A percentile compares a stretch with the other conserved stretches of the same genome.
Conservation (phyloP, 2,797 vertebrate genomes). For the Rhabdophis nuchalis region DNA sequence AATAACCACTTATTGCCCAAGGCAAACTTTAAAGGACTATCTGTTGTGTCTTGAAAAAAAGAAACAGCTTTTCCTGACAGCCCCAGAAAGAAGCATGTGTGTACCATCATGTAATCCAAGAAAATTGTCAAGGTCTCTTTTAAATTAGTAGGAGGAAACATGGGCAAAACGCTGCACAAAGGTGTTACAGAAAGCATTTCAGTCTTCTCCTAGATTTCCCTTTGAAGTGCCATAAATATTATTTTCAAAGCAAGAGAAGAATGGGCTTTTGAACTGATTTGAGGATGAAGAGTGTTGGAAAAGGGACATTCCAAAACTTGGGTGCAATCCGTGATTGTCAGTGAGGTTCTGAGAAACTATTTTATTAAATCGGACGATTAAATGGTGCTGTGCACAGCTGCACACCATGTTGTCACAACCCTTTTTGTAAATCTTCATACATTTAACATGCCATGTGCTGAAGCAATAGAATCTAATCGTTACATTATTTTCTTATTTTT, state of each 20-base stretch:
- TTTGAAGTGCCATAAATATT: conserved; percentile 18
- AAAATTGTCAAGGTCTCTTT: neutral
- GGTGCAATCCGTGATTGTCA: conserved; percentile 48
- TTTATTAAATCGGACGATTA: conserved; percentile 61
- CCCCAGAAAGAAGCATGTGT: neutral
- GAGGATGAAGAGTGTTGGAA: conserved; percentile 48
- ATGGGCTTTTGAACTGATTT: conserved; percentile 52
- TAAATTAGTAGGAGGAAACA: neutral
- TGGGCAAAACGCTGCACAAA: neutral
- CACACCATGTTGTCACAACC: conserved; percentile 54
- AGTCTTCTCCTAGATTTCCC: conserved; percentile 1
- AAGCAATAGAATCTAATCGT: conserved; percentile 59
- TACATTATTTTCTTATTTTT: conserved; percentile 54
- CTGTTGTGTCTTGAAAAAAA: conserved; percentile 38
- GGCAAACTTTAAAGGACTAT: conserved; percentile 38
- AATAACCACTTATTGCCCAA: neutral
- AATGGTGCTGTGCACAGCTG: conserved; percentile 55
- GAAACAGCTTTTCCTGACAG: neutral
- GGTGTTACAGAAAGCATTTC: neutral
- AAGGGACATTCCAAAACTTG: conserved; percentile 51
- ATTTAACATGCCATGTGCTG: conserved; percentile 55
- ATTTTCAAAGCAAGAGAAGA: conserved; percentile 2
- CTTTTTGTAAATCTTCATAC: conserved; percentile 57
- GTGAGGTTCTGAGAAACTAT: conserved; percentile 49
- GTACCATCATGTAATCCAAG: neutral